Conservation (phyloP, 1,140 invertebrate species). For the Drosophila littoralis region DNA sequence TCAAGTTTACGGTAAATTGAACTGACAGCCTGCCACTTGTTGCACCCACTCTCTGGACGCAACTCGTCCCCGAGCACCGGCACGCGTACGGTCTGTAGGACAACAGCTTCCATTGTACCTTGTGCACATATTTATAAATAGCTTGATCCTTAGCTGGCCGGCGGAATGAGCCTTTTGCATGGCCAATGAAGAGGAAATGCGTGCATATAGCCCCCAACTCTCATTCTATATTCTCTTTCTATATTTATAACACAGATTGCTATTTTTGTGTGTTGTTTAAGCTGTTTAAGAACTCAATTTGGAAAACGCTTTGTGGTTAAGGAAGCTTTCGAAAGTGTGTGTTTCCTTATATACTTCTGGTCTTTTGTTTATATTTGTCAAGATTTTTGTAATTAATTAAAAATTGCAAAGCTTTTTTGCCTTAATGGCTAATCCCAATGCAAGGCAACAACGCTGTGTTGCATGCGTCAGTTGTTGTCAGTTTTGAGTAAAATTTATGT, state of each 20-base stretch:
- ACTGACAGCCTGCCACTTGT: constrained; percentile 70
- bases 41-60: constrained; percentile 37
- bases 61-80: constrained; percentile 12
- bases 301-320: constrained; percentile 17
- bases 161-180: constrained; percentile 18
- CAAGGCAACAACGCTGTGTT: constrained; percentile 25
- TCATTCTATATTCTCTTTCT: neutral
- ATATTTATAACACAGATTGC: neutral
- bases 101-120: constrained; percentile 9
- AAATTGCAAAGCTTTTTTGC: constrained; percentile 29
- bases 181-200: constrained; percentile 67
- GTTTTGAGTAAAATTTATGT: constrained; percentile 69
- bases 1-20: constrained; percentile 64
- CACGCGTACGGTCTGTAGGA: constrained; percentile 17
- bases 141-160: constrained; percentile 60
- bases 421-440: constrained; percentile 29
- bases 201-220: constrained; percentile 43
- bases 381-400: constrained; percentile 59
- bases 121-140: constrained; percentile 60
- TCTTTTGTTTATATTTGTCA: constrained; percentile 22
- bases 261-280: constrained; percentile 5
- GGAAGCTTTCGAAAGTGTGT: constrained; percentile 27
- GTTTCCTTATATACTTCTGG: constrained; percentile 41
- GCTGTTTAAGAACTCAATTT: constrained; percentile 32
- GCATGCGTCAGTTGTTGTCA: constrained; percentile 48